phyloP scores from a whole-genome alignment of 2,888 invertebrate genomes.

The Cyclophora punctaria region DNA sequence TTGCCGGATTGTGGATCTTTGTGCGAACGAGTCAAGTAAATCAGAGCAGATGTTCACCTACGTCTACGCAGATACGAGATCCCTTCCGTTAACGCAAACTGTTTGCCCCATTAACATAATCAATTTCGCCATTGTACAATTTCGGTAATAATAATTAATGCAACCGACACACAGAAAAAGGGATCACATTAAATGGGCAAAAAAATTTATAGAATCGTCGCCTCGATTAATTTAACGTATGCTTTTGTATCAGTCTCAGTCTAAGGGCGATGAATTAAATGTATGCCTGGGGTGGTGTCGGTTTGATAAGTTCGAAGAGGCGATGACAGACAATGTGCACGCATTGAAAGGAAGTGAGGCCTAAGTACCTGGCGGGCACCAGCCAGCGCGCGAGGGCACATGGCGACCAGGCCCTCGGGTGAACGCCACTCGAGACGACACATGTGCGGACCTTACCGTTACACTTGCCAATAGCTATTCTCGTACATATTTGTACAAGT shows the following conservation, averaged over 20 bases:
- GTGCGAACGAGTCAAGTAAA: constrained; percentile 45
- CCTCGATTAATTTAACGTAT: constrained; percentile 30
- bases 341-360: constrained; percentile 40
- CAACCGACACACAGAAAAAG: constrained; percentile 22
- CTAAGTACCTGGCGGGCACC: constrained; percentile 53
- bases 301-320: constrained; percentile 16
- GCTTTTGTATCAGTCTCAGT: constrained; percentile 11
- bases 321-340: constrained; percentile 38
- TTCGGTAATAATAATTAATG: constrained; percentile 37
- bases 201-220: constrained; percentile 20
- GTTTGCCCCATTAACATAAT: constrained; percentile 44
- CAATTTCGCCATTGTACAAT: constrained; percentile 38
- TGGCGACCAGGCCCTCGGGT: constrained; percentile 40
- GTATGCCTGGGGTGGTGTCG: constrained; percentile 6
- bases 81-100: constrained; percentile 37
- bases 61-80: constrained; percentile 43
- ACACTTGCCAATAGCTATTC: constrained; percentile 35
- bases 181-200: constrained; percentile 25
- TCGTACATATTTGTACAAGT: constrained; percentile 29
- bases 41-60: constrained; percentile 64
- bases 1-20: constrained; percentile 47
- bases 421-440: constrained; percentile 41
- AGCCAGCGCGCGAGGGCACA: constrained; percentile 40
- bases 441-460: constrained; percentile 39
- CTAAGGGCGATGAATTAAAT: neutral